Base-by-base conservation (phyloP, 2,113 vertebrate genomes). In the Ivindomyrus marchei region DNA sequence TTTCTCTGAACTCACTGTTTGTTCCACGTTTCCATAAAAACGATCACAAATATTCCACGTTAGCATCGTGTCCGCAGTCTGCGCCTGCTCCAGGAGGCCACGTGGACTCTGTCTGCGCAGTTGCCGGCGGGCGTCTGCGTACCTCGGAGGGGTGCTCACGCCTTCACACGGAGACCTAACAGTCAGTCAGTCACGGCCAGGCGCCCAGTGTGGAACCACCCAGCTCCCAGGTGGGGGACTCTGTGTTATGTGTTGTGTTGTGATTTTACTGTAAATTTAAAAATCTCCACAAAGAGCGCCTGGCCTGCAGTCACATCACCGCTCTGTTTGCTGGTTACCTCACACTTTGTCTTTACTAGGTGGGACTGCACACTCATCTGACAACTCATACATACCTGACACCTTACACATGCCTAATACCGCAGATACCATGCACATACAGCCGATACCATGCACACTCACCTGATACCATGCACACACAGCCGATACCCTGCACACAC, bases 1-100 rank as follows among this genome's bases (percentile, higher is more conserved):
- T 88, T 88, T 92, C 92, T 91, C 90, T 91, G 90, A 91, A 91
- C 91, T 92, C 92, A 89, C 88, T 91, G 93, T 90, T 93, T 92
- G 94, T 93, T 95, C 93, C 93, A 95, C 0, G n/a, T 31, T 92
- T 92, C 94, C 94, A 95, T 92, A 93, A 93, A 95, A 95, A 95
- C 91, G 92, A 91, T 56, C n/a, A 70, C 11, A 70, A 31, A 70
- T 50, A 13, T 90, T 91, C 92, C 92, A 92, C 91, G 92, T 90
- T 85, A 27, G 83, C 31, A n/a, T 45, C 9, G 1, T 9, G 4
- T 42, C 31, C 1, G 70, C 27, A 77, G 31, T 31, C 70, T 36
- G 31, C 10, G 31, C 27, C 19, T 15, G 31, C n/a, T 77, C 4
- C 70, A 36, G 11, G 31, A 36, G 4, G 31, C n/a, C 58, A 62